Base-by-base conservation (phyloP, 2,797 vertebrate genomes). In the Borostomias antarcticus region DNA sequence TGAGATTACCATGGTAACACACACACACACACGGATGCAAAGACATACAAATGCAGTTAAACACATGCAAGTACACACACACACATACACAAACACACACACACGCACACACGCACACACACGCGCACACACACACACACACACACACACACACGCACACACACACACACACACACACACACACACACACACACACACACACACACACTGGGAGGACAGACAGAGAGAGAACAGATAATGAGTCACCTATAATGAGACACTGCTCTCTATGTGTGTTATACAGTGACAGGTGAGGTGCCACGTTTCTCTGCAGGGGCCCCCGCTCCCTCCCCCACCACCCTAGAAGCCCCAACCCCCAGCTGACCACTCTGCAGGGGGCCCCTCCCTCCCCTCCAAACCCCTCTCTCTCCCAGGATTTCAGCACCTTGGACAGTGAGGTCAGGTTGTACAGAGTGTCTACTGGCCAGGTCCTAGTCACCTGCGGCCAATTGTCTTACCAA, bases 171-270 rank as follows among this genome's bases (percentile, higher is more conserved):
- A 40, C 66, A 64, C 45, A 17, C 29, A 51, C 26, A 21, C 23
- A 15, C 35, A 8, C 35, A 53, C 52, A 54, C 28, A 30, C 26
- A 54, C 17, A 15, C 13, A 26, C 51, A 52, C 13, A 3, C 19
- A 51, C 25, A 52, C 21, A 52, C 50, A 52, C 21, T n/a, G n/a
- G 63, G 29, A 63, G 4, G 37, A 40, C 10, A 40, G 2, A 43
- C 2, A 43, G 40, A 45, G 15, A n/a, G 13, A 45, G 64, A 76
- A 60, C 62, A 72, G 72, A 74, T 80, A 82, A 86, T 86, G 80
- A 86, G 71, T 80, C 80, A 78, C 78, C 63, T 75, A 73, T 79
- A 85, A 86, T 82, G 68, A 85, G 77, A 74, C 61, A 58, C 78
- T 64, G 74, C 66, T 80, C 80, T 75, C 25, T 23, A 48, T 82